A percentile compares a stretch with the other conserved stretches of the same genome.
Evolutionary conservation across 2,113 vertebrate genomes (phyloP).

Genomic region (Laterallus jamaicensis): DNA sequence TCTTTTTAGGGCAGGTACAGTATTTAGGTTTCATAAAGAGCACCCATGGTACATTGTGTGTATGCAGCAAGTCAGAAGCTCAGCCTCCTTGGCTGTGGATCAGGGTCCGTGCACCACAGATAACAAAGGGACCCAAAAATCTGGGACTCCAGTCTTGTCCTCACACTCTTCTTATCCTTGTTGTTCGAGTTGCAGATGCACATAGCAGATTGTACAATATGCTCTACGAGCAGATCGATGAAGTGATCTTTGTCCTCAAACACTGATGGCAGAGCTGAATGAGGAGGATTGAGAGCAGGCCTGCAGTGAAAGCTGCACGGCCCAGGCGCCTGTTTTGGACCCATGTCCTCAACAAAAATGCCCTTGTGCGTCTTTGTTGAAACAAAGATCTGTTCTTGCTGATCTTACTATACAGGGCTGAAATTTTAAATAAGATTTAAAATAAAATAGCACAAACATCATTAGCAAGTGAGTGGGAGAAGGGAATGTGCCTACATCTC

Average conservation of each 20-base stretch:
- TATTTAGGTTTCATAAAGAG: not conserved
- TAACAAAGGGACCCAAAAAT: not conserved
- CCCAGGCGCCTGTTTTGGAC: not conserved
- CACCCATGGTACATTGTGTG: not conserved
- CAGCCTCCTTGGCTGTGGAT: not conserved
- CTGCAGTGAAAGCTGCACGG: not conserved
- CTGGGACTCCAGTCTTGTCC: not conserved
- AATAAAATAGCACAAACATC: conserved; percentile 16
- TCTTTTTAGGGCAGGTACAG: not conserved
- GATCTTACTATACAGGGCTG: not conserved
- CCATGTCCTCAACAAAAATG: conserved; percentile 18
- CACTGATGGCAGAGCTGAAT: not conserved
- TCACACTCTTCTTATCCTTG: not conserved
- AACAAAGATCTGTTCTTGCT: conserved; percentile 31
- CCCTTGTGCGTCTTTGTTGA: conserved; percentile 45
- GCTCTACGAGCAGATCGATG: conserved; percentile 9
- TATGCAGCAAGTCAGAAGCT: not conserved
- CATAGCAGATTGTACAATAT: conserved; percentile 24
- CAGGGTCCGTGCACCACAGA: not conserved
- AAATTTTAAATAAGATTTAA: conserved; percentile 15
- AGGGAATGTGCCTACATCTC: conserved; percentile 36
- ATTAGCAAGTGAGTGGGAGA: conserved; percentile 35
- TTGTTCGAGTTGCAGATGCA: conserved; percentile 6
- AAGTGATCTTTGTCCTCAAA: conserved; percentile 34
- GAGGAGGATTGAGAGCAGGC: not conserved